Evolutionary conservation across 2,113 vertebrate genomes (phyloP), one percentile per base, ranked within the genome.

Genomic region (Apodemus speciosus): DNA sequence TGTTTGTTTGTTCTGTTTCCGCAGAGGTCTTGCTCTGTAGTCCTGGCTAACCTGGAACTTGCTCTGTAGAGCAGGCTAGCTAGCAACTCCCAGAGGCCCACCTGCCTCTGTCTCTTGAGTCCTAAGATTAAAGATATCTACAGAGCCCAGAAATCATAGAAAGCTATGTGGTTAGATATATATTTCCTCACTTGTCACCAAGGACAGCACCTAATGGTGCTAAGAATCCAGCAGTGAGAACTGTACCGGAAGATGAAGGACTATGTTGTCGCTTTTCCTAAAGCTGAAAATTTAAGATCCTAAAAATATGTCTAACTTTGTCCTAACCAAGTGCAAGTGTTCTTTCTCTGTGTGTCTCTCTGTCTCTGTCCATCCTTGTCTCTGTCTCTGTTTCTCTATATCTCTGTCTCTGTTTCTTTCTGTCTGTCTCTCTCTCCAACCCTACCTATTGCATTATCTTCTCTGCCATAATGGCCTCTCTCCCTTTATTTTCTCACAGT

Each of bases 111-210:
- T 18, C 79, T 62, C 25, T 83, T 8, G 13, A 43, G 56, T 62
- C 56, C 25, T 62, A 38, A 38, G 7, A 30, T 40, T 60, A 60
- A 81, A 60, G 20, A 3, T 60, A 25, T 83, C 79, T 18, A 40
- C 56, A 15, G 40, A 8, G 38, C n/a, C 23, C 56, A 30, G 92
- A 15, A 60, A 58, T 66, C 96, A 92, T 69, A 83, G 92, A 95
- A 91, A 89, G 87, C 72, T 30, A 21, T 64, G 56, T 95, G 91
- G 92, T 71, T 91, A 85, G 80, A 53, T 64, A 6, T 20, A 3
- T 69, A 58, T 80, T 91, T 92, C 87, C 93, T 96, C 81, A 92
- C 64, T 97, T 96, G 89, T 89, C 95, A 56, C 3, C 8, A 72
- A 43, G 43, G 94, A 90, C 73, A 97, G 94, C 68, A 95, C 35